These are phyloP conservation scores for Meganola albula DNA, from an alignment of 2,888 invertebrate species.

Conservation along the genomic window DNA sequence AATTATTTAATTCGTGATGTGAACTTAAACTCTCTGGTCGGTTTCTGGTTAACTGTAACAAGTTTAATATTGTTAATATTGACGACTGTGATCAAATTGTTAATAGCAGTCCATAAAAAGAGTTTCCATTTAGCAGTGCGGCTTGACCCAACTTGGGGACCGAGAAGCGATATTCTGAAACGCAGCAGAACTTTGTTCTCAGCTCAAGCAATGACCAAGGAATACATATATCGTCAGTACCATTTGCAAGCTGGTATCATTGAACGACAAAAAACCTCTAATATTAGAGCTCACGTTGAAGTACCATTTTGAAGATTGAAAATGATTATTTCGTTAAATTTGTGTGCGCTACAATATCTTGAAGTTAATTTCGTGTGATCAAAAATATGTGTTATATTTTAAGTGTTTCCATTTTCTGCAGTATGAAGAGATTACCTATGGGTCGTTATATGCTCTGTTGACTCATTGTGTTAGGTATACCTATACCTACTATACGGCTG, in stretches of 20 bases:
- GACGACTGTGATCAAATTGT: conserved; percentile 25
- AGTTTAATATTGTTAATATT: conserved; percentile 16
- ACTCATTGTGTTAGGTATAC: too few relatives aligned
- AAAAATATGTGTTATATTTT: too few relatives aligned
- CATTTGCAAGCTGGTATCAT: conserved; percentile 61
- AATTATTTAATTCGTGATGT: conserved; percentile 3
- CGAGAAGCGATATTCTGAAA: conserved; percentile 46
- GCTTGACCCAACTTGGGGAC: conserved; percentile 56
- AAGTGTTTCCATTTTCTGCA: too few relatives aligned
- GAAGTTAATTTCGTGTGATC: too few relatives aligned
- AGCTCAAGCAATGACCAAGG: conserved; percentile 72
- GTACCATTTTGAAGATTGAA: neutral
- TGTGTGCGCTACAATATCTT: too few relatives aligned
- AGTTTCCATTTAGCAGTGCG: conserved; percentile 27
- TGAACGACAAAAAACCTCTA: conserved; percentile 46
- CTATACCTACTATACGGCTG: conserved; percentile 50
- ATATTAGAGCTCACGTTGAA: conserved; percentile 28
- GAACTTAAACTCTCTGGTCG: conserved; percentile 11
- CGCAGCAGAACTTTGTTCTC: conserved; percentile 68
- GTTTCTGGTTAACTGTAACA: conserved; percentile 22
- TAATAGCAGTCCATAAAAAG: conserved; percentile 33
- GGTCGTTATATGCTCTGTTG: conserved; percentile 33
- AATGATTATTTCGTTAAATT: too few relatives aligned
- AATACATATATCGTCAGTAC: conserved; percentile 69
- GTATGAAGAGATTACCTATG: conserved; percentile 20